Evolutionary conservation across 2,113 vertebrate genomes (phyloP).

Genomic region (Heliornis fulica): DNA sequence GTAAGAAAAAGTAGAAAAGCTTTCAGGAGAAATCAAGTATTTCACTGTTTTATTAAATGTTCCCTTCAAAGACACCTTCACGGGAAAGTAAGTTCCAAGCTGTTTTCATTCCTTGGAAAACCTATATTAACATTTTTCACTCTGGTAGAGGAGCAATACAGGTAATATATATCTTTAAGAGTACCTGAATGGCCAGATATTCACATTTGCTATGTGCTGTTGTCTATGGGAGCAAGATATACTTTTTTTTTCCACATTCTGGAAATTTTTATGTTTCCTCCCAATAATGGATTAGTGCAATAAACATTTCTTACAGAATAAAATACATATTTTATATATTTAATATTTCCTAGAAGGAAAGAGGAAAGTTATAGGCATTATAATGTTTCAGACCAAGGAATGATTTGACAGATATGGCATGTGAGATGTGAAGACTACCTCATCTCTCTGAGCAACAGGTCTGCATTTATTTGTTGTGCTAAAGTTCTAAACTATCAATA

Average conservation of each 20-base stretch:
- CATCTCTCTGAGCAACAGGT: background rate
- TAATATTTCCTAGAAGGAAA: background rate
- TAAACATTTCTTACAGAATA: background rate
- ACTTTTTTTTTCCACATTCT: background rate
- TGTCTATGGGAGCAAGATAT: background rate
- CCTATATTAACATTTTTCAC: background rate
- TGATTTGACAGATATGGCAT: background rate
- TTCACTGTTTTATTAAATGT: background rate
- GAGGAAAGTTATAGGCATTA: background rate
- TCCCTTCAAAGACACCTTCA: background rate
- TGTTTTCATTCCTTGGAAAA: background rate
- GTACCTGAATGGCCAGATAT: background rate
- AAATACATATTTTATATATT: no score
- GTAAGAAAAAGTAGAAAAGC: background rate
- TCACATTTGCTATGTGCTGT: background rate
- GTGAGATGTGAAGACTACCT: background rate
- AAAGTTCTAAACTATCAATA: background rate
- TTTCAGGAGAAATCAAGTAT: constrained; percentile 21
- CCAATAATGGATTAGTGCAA: background rate
- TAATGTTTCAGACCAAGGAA: background rate
- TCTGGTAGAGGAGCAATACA: background rate
- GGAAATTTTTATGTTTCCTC: background rate
- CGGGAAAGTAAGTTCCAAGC: background rate
- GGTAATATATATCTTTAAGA: background rate
- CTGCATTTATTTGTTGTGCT: background rate